phyloP scores from a whole-genome alignment of 2,888 invertebrate species.

The Drosophila greeni region DNA sequence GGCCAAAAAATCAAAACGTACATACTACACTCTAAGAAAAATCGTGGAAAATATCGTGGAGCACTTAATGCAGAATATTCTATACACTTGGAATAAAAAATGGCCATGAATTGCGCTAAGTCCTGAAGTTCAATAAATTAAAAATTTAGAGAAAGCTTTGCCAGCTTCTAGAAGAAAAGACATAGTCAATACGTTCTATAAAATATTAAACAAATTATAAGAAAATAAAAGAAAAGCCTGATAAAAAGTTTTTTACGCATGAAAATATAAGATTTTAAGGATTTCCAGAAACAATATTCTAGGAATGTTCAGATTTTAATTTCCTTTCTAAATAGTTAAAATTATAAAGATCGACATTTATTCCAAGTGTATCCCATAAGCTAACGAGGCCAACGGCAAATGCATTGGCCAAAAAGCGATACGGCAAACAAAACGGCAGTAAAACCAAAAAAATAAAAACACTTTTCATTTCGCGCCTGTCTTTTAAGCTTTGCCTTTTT shows the following conservation, averaged over 20 bases:
- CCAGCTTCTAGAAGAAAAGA: too few species aligned
- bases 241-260: too few species aligned
- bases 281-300: neutral
- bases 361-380: slow-evolving; percentile 13
- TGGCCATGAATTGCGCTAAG: fast-evolving
- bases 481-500: slow-evolving; percentile 23
- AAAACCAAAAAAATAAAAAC: slow-evolving; percentile 25
- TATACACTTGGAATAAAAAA: neutral
- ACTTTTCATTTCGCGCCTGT: slow-evolving; percentile 47
- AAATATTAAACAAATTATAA: neutral
- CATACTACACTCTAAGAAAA: slow-evolving; percentile 4
- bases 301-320: neutral
- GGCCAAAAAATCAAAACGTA: slow-evolving; percentile 21
- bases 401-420: slow-evolving; percentile 60
- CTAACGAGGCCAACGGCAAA: slow-evolving; percentile 53
- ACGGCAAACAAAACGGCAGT: slow-evolving; percentile 18
- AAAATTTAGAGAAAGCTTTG: neutral
- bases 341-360: neutral
- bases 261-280: fast-evolving
- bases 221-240: too few species aligned
- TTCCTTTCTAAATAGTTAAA: neutral
- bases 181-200: neutral
- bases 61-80: neutral
- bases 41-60: neutral
- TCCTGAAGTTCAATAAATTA: neutral